Evolutionary conservation across 2,888 invertebrate genomes (phyloP), one percentile per base, ranked within the genome.

Genomic region (Troilus luridus): DNA sequence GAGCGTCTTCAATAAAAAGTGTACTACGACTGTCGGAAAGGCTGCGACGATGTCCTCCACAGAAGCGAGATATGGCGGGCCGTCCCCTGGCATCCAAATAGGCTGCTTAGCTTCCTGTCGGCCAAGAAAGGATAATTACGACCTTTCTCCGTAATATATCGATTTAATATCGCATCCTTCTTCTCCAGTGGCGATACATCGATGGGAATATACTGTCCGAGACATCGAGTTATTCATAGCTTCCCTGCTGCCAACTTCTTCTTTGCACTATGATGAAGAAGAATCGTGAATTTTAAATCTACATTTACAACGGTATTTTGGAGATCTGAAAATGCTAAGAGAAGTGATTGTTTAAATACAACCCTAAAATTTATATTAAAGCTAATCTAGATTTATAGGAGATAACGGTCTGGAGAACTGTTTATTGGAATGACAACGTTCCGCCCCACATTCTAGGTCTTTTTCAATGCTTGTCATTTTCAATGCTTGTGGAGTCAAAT

Each of bases 101-200:
- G 85, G 85, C 85, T 85, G 56, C n/a, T 85, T 85, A 85, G 11
- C 56, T 14, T 58, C 85, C 85, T 11, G 56, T n/a, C 85, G 54
- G 56, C 56, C 56, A 85, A 85, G 85, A 85, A 85, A 85, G 85
- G 85, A 85, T 85, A 85, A 85, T 85, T 85, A 85, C 85, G 85
- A 85, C n/a, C 85, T 85, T 56, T n/a, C 1, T 7, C 56, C n/a
- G 56, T 85, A 85, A 85, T 85, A 85, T 56, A 85, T 85, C 85
- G 85, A 85, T 85, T 85, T 85, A 85, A 85, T 85, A 85, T 85
- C 85, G 85, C 85, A 85, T 85, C 85, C 11, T n/a, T 85, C 85
- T 85, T n/a, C 12, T 7, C 56, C 56, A 12, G n/a, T 1, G 17
- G 12, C 85, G 56, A 85, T 85, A 9, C 85, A 56, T 85, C 85